Percentiles rank a stretch among this genome's conserved stretches.
These are phyloP conservation scores for Pseudococcus jackbeardsleyi DNA, from an alignment of 2,888 invertebrate species.

Conservation along the genomic window DNA sequence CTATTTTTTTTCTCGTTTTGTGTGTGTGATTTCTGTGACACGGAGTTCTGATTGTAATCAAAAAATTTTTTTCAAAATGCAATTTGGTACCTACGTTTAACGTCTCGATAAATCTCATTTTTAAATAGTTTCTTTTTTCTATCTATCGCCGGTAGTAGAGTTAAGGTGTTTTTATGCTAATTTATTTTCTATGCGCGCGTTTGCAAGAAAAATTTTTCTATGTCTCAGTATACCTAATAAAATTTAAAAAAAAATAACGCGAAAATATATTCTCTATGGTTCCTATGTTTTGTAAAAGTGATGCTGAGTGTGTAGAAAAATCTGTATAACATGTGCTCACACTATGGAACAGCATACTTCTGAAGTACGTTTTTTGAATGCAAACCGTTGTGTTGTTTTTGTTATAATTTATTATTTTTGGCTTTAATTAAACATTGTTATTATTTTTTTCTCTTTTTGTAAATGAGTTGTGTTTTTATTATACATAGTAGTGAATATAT, in stretches of 20 bases:
- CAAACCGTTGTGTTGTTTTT: conserved; percentile 42
- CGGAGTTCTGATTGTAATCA: conserved; percentile 54
- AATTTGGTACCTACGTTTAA: conserved; percentile 16
- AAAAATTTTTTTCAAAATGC: conserved; percentile 25
- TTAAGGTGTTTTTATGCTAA: conserved; percentile 42
- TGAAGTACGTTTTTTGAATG: conserved; percentile 26
- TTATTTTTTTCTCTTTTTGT: conserved; percentile 45
- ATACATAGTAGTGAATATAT: conserved; percentile 56
- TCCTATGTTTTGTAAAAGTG: conserved; percentile 34
- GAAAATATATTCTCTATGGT: conserved; percentile 7
- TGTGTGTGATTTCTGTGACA: conserved; percentile 16
- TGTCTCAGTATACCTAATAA: background rate
- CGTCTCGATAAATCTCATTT: conserved; percentile 31
- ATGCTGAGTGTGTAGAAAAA: conserved; percentile 20
- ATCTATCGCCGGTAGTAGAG: conserved; percentile 27
- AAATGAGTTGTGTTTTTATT: conserved; percentile 56
- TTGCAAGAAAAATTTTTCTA: conserved; percentile 5
- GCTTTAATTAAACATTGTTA: conserved; percentile 59
- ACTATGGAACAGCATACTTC: conserved; percentile 9
- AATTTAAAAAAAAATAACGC: background rate
- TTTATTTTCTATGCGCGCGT: conserved; percentile 36
- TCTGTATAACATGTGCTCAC: background rate
- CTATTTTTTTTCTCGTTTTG: background rate
- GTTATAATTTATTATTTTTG: conserved; percentile 41
- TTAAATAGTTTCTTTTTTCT: background rate